Base-by-base conservation (phyloP, 2,113 vertebrate species). In the Onychorhynchus coronatus region DNA sequence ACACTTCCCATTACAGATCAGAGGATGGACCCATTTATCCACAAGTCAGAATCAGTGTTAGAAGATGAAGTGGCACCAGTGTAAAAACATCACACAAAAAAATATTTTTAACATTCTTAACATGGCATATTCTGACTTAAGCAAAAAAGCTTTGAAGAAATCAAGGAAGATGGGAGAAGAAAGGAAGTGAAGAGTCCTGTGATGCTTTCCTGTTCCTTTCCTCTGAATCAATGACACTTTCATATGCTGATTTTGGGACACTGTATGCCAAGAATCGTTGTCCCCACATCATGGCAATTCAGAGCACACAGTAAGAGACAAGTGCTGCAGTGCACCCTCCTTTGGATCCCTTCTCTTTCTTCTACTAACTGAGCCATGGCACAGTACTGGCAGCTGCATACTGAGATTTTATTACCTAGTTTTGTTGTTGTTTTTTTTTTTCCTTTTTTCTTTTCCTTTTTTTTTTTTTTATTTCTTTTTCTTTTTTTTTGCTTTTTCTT, bases 351-450 rank as follows among this genome's bases (percentile, higher is more conserved):
- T 83, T 75, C 19, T 59, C 18, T 90, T 58, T 68, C 15, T 25
- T 70, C 28, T 30, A 8, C 17, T 25, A 65, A 30, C 5, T 37
- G 24, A 91, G 22, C 11, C 25, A 61, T n/a, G 6, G 23, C 21
- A 47, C 8, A 25, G 5, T 85, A 42, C 14, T 6, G 2, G 66
- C 23, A 68, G 22, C 25, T 47, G 9, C 49, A 21, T 63, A 21
- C 14, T 68, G 74, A 72, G n/a, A 61, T 46, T 39, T 72, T 56
- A 11, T 53, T 80, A 41, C 3, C 20, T 37, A n/a, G 9, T 5
- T 14, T 75, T 46, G 28, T 3, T 4, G 13, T 18, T 42, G 3
- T 0, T 2, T 8, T 3, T 33, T 3, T 33, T 9, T 11, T 28
- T 6, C n/a, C 8, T 53, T 44, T 6, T 15, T 67, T 11, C 6